These are phyloP conservation scores for Trypoxylon attenuatum DNA, from an alignment of 2,888 invertebrate species.

Conservation along the genomic window DNA sequence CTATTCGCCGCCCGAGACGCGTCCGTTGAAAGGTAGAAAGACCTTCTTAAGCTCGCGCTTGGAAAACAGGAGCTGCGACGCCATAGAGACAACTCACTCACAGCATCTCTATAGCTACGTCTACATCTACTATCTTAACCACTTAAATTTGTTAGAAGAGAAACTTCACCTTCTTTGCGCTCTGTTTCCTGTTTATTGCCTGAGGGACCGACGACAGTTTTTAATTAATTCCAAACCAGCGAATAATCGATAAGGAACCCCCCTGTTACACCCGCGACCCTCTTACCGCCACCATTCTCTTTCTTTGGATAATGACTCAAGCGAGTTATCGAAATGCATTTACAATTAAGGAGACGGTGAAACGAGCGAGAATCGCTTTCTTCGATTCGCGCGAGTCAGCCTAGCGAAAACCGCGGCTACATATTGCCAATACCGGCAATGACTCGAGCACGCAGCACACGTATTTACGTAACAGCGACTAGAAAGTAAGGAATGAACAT, in stretches of 20 bases:
- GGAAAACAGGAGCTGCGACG: too few species aligned
- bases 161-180: neutral
- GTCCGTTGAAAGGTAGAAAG: conserved; percentile 16
- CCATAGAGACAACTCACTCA: too few species aligned
- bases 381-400: too few species aligned
- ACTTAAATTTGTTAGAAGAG: conserved; percentile 5
- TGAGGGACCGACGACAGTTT: conserved; percentile 31
- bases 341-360: conserved; percentile 53
- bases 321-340: too few species aligned
- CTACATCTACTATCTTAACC: too few species aligned
- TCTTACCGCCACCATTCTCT: conserved; percentile 55
- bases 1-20: neutral
- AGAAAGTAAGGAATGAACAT: neutral
- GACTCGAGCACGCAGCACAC: neutral
- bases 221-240: conserved; percentile 45
- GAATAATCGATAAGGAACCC: conserved; percentile 46
- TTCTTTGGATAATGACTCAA: conserved; percentile 59
- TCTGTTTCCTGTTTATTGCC: neutral
- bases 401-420: too few species aligned
- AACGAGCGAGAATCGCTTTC: conserved; percentile 24
- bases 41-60: too few species aligned
- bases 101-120: too few species aligned
- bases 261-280: conserved; percentile 43
- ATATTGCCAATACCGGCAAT: neutral
- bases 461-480: neutral